Percentiles rank a stretch among this genome's conserved stretches.
phyloP scores from a whole-genome alignment of 1,140 invertebrate species.

The Epicauta chinensis region DNA sequence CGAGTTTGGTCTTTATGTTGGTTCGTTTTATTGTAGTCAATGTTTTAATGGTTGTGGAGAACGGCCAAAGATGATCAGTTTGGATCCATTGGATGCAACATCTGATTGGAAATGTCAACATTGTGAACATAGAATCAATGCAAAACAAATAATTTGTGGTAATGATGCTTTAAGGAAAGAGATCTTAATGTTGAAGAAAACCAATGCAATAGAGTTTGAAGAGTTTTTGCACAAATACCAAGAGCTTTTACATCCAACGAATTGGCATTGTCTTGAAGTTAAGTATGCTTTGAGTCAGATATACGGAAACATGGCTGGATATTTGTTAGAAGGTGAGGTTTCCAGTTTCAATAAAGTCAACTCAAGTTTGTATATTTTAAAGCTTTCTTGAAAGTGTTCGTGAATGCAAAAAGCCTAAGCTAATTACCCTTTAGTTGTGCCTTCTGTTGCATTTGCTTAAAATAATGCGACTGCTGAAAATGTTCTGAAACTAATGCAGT shows the following conservation, averaged over 20 bases:
- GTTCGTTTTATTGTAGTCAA: conserved; percentile 52
- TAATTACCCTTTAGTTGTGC: no score
- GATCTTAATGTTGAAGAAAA: conserved; percentile 49
- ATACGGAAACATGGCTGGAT: conserved; percentile 53
- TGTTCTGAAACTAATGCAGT: no score
- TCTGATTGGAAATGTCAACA: conserved; percentile 56
- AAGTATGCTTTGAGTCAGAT: conserved; percentile 59
- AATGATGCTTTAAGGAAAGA: conserved; percentile 55
- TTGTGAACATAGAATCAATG: conserved; percentile 48
- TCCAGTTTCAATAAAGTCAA: no score
- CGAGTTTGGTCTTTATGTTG: conserved; percentile 53
- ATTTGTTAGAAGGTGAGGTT: conserved; percentile 21
- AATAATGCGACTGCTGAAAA: no score
- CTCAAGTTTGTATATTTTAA: no score
- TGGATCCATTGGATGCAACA: conserved; percentile 52
- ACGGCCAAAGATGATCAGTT: conserved; percentile 48
- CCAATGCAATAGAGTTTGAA: conserved; percentile 49
- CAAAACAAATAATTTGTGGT: conserved; percentile 50
- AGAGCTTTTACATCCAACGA: conserved; percentile 52
- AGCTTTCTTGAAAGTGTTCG: no score
- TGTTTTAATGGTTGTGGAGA: conserved; percentile 43
- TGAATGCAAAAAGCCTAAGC: no score
- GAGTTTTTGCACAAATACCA: conserved; percentile 54
- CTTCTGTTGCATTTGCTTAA: no score
- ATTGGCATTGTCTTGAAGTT: conserved; percentile 56